Base-by-base conservation (phyloP, 2,797 vertebrate genomes). In the Coluber constrictor region DNA sequence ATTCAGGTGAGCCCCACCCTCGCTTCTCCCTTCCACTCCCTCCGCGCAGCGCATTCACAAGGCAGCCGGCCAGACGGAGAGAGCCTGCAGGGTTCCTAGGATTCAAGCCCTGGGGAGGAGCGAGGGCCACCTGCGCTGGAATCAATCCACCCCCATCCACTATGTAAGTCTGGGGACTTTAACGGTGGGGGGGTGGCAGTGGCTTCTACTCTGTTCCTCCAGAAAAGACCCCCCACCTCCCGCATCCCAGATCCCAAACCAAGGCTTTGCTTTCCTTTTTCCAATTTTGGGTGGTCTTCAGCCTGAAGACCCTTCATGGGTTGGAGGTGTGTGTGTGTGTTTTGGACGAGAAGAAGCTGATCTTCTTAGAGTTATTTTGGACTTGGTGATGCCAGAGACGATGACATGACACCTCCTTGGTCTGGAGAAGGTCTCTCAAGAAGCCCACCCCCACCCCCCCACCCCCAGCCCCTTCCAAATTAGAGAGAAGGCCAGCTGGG, bases 251-350 rank as follows among this genome's bases (percentile, higher is more conserved):
- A 43, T 3, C 3, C 8, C 2, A 74, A 37, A 16, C 15, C 13
- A 8, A 32, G n/a, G n/a, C 32, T 43, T 16, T 4, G 13, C n/a
- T 32, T 70, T 32, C 15, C 13, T 70, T 70, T 0, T 25, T 25
- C 54, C 2, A 0, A 12, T 3, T 9, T 9, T 3, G 25, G 25
- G 60, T 18, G 59, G 25, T 61, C 60, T 61, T 61, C 60, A 27
- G 60, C 23, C 60, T 27, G 23, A 25, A 27, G 60, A 61, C 60
- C 60, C 60, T 61, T 27, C 25, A 4, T 27, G 25, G 25, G 10
- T 11, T 54, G 51, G 8, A 25, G 0, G 59, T n/a, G n/a, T n/a
- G n/a, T n/a, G 59, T 0, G 2, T 1, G 1, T 0, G 23, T 20
- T 60, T 60, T 18, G 66, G 32, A 79, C 15, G 29, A 32, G 66